Evolutionary conservation across 1,140 invertebrate genomes (phyloP), one percentile per base, ranked within the genome.

Genomic region (Helicoverpa armigera): DNA sequence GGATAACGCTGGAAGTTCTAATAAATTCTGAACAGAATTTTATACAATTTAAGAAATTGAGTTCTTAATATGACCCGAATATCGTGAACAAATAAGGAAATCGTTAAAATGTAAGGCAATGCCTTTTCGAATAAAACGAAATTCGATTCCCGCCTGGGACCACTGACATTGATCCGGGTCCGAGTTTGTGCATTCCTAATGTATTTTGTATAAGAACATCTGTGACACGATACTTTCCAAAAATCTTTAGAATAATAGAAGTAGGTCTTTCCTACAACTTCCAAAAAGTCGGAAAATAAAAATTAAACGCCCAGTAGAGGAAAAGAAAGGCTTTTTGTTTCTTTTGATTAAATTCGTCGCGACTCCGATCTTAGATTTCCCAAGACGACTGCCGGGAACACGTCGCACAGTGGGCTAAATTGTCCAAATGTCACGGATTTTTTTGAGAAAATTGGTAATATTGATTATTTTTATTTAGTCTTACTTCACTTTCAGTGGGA

Each of bases 301-400:
- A 50, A 72, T 54, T 51, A 54, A 72, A 72, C 31, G 69, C 10
- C 4, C 23, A 31, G 54, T 54, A 53, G 53, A 43, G 35, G 58
- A 74, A 58, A 56, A 61, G 12, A 60, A 61, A 75, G 56, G n/a
- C 48, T 23, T 50, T 58, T 23, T 11, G 54, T 76, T 75, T 16
- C n/a, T 61, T 75, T 53, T 63, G 61, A 63, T 76, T 63, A 61
- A 63, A 63, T 61, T 63, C 3, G 56, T 76, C 31, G 58, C 74
- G 23, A 54, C 48, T 72, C 69, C 23, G 50, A 72, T 72, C 23
- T 72, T 53, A 72, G 50, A 72, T 72, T 72, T 72, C 69, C 69
- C 69, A 72, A 72, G 69, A 72, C 48, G 69, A n/a, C 50, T 50
- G 23, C 50, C 23, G 48, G 18, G 18, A 29, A 9, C 69, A 72